Percentiles rank a stretch among this genome's conserved stretches.
phyloP scores from a whole-genome alignment of 2,888 invertebrate genomes.

The Polietes domitor region DNA sequence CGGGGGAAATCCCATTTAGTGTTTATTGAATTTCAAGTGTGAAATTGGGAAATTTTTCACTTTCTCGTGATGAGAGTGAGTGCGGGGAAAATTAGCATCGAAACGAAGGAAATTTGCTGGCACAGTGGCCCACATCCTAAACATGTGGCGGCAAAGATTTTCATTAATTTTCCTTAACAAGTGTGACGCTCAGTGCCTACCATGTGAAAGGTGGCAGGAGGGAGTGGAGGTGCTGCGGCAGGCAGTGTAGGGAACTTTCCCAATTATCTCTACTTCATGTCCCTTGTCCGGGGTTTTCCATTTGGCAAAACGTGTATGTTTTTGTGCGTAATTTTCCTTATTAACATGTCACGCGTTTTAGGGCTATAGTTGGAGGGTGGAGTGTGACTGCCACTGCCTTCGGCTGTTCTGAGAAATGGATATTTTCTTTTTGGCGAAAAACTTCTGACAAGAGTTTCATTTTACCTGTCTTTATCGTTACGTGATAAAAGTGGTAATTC shows the following conservation, averaged over 20 bases:
- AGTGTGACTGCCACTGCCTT: neutral
- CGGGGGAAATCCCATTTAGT: slow-evolving; percentile 15
- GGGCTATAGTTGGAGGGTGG: neutral
- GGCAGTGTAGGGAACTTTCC: neutral
- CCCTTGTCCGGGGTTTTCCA: neutral
- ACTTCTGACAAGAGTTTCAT: neutral
- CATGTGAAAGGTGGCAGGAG: neutral
- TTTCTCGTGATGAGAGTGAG: neutral
- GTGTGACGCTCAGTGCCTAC: neutral
- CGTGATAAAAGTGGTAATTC: slow-evolving; percentile 18
- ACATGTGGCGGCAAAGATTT: neutral
- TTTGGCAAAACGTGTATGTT: neutral
- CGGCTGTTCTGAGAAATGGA: neutral
- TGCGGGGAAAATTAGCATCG: neutral
- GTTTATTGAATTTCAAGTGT: slow-evolving; percentile 41
- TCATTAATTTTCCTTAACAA: slow-evolving; percentile 15
- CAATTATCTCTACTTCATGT: too few species aligned
- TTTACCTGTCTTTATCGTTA: neutral
- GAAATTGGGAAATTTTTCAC: slow-evolving; percentile 55
- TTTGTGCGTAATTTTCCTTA: neutral
- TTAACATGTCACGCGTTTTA: neutral
- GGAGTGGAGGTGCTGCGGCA: neutral
- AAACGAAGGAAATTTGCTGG: neutral
- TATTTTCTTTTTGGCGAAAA: neutral
- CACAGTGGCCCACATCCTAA: neutral